These are phyloP conservation scores for Sorex fumeus DNA, from an alignment of 2,113 vertebrate genomes.

Conservation along the genomic window DNA sequence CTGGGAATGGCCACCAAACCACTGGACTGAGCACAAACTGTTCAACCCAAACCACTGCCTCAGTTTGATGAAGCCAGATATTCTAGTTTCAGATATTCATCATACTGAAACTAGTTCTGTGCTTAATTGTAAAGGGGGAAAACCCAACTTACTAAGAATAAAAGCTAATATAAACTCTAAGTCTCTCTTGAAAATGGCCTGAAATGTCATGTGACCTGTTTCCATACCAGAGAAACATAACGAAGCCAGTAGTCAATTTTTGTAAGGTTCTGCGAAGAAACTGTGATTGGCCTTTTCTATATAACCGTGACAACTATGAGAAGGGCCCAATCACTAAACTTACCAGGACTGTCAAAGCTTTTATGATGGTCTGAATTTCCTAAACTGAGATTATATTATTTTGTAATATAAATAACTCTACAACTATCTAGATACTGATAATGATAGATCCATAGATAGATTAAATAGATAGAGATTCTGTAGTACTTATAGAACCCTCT, in stretches of 20 bases:
- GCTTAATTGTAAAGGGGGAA: background rate
- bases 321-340: constrained; percentile 17
- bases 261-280: background rate
- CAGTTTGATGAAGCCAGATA: too few relatives aligned
- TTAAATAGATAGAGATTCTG: background rate
- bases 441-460: background rate
- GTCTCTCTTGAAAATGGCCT: background rate
- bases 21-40: too few relatives aligned
- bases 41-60: too few relatives aligned
- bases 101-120: background rate
- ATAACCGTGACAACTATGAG: constrained; percentile 23
- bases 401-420: constrained; percentile 18
- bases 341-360: background rate
- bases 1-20: too few relatives aligned
- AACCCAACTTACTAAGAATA: too few relatives aligned
- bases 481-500: background rate
- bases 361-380: background rate
- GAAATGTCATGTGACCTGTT: background rate
- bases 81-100: too few relatives aligned
- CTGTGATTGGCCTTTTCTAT: background rate
- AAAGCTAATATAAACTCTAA: background rate
- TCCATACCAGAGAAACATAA: background rate
- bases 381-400: background rate
- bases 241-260: background rate
- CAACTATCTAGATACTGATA: background rate